Percentiles rank a stretch among this genome's conserved stretches.
phyloP scores from a whole-genome alignment of 2,888 invertebrate species.

The Taenaris catops region DNA sequence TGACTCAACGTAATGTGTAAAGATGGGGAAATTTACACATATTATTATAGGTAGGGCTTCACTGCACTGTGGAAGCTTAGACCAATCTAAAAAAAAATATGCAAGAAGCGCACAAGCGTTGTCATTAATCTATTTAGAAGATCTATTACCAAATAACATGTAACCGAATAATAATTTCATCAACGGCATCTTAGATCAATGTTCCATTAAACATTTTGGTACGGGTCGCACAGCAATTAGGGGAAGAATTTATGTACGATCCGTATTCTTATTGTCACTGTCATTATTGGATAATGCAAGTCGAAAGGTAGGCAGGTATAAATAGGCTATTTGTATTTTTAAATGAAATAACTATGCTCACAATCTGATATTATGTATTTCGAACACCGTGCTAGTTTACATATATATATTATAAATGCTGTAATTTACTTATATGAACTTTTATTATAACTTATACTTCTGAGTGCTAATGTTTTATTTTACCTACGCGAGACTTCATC shows the following conservation, averaged over 20 bases:
- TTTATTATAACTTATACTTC: slow-evolving; percentile 80
- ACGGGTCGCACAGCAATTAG: slow-evolving; percentile 66
- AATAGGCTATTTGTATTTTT: slow-evolving; percentile 52
- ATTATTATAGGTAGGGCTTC: slow-evolving; percentile 46
- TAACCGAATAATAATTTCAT: slow-evolving; percentile 29
- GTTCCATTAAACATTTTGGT: slow-evolving; percentile 34
- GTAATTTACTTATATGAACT: slow-evolving; percentile 74
- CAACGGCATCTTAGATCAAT: slow-evolving; percentile 26
- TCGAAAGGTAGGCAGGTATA: slow-evolving; percentile 30
- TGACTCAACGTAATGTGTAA: slow-evolving; percentile 49
- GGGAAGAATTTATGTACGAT: slow-evolving; percentile 73
- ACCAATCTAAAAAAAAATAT: slow-evolving; percentile 36
- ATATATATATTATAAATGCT: slow-evolving; percentile 69
- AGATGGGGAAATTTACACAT: slow-evolving; percentile 75
- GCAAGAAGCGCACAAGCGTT: slow-evolving; percentile 62
- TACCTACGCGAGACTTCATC: too few relatives aligned
- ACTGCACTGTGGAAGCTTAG: slow-evolving; percentile 62
- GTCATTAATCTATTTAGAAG: slow-evolving; percentile 28
- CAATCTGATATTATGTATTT: slow-evolving; percentile 61
- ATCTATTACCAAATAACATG: slow-evolving; percentile 27
- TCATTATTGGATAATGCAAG: slow-evolving; percentile 42
- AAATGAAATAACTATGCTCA: slow-evolving; percentile 64
- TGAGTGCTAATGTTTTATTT: slow-evolving; percentile 55
- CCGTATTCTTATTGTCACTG: slow-evolving; percentile 29
- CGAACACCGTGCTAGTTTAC: slow-evolving; percentile 71